Percentiles rank a stretch among this genome's conserved stretches.
phyloP scores from a whole-genome alignment of 1,140 invertebrate species.

The Drosophila gunungcola region DNA sequence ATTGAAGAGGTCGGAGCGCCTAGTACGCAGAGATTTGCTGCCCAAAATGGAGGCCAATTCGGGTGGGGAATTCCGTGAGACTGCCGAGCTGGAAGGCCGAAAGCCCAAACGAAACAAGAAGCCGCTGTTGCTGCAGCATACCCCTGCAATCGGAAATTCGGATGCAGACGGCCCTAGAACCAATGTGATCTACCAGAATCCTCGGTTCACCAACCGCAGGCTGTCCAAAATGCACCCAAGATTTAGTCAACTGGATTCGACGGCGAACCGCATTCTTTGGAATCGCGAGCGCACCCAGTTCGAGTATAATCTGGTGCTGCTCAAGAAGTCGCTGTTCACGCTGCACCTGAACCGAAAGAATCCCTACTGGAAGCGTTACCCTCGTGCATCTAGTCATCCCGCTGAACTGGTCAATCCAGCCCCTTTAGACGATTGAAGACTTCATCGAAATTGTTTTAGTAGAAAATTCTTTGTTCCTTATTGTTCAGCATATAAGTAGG shows the following conservation, averaged over 20 bases:
- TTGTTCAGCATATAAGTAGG: no score
- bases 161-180: no score
- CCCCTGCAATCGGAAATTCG: no score
- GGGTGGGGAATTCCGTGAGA: not conserved
- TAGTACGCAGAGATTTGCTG: not conserved
- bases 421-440: not conserved
- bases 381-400: not conserved
- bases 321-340: not conserved
- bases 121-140: no score
- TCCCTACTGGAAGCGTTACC: not conserved
- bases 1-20: not conserved
- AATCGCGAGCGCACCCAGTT: not conserved
- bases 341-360: not conserved
- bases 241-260: no score
- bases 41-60: not conserved
- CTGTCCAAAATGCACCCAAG: no score
- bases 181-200: not conserved
- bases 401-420: not conserved
- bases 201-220: not conserved
- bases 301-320: not conserved
- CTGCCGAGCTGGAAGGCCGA: not conserved
- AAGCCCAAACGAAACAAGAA: not conserved
- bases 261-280: no score
- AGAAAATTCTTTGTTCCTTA: no score
- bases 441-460: no score